Evolutionary conservation across 1,140 invertebrate genomes (phyloP), one percentile per base, ranked within the genome.

Genomic region (Yoshiicerus persimilis): DNA sequence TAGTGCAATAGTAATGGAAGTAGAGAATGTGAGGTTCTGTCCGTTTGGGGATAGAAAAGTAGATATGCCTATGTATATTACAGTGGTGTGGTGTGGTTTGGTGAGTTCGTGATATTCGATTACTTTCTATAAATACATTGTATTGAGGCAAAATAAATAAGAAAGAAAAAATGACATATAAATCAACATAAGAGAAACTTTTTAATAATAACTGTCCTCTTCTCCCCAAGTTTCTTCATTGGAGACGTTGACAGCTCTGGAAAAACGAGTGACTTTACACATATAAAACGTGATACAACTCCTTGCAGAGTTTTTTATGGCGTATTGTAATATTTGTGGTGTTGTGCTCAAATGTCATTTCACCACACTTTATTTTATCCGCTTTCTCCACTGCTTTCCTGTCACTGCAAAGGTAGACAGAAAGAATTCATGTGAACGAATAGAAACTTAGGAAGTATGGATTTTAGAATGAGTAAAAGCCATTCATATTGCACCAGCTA

Each of bases 161-260:
- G 34, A 34, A 36, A 34, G 20, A 20, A 36, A n/a, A 34, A 36
- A 36, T n/a, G 75, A 80, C 34, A 80, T 34, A 64, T 84, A 62
- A 86, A 89, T 89, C 80, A 88, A 86, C 70, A 34, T 30, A 34
- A 16, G 56, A 77, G 80, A 62, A 80, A 87, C 77, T 80, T 87
- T 87, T 87, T 87, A 87, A 87, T 87, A 83, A 87, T 87, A 87
- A 87, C 86, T 87, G 32, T 47, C 56, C 70, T 77, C 86, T 87
- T 77, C 75, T 80, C 34, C 34, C 75, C 75, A 80, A 80, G 75
- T 80, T 80, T 80, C 75, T 13, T 80, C 75, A 32, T 34, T 20
- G 30, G 75, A 80, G 32, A 34, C 23, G 30, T 34, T 80, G 75
- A 80, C 75, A 80, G 32, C 75, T 80, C 32, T 20, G 30, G 75